Evolutionary conservation across 2,113 vertebrate genomes (phyloP).

Genomic region (Hypocryptadius cinnamomeus): DNA sequence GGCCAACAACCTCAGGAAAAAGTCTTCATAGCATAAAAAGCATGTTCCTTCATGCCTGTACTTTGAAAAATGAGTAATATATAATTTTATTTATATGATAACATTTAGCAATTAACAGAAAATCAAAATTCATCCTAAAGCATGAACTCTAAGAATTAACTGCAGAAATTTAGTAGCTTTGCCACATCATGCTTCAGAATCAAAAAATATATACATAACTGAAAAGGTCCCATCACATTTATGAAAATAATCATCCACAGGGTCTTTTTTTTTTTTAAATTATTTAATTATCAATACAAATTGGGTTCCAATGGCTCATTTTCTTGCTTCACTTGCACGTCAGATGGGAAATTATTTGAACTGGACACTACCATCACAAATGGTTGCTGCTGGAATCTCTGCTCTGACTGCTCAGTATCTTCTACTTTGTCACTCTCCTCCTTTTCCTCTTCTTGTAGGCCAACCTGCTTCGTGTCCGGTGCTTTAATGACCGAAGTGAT

Average conservation of each 20-base stretch:
- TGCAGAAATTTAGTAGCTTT: constrained; percentile 61
- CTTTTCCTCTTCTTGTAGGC: background rate
- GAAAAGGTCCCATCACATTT: constrained; percentile 65
- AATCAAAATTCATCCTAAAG: constrained; percentile 63
- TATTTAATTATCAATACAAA: constrained; percentile 46
- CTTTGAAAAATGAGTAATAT: constrained; percentile 56
- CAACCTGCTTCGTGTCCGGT: constrained; percentile 70
- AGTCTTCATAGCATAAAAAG: constrained; percentile 62
- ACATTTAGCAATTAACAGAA: constrained; percentile 49
- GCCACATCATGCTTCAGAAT: constrained; percentile 58
- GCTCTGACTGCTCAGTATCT: constrained; percentile 47
- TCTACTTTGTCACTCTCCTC: constrained; percentile 43
- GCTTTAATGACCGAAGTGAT: constrained; percentile 82
- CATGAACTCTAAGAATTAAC: constrained; percentile 62
- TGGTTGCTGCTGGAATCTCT: constrained; percentile 66
- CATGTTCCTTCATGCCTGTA: constrained; percentile 69
- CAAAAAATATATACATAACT: constrained; percentile 55
- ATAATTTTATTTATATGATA: constrained; percentile 29
- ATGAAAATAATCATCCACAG: constrained; percentile 57
- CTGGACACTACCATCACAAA: constrained; percentile 77
- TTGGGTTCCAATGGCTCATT: constrained; percentile 64
- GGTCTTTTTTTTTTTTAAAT: background rate
- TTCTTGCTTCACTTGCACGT: constrained; percentile 68
- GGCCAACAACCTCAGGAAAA: constrained; percentile 57
- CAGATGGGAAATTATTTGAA: constrained; percentile 62